Evolutionary conservation across 1,140 invertebrate genomes (phyloP).

Genomic region (Artemia franciscana): DNA sequence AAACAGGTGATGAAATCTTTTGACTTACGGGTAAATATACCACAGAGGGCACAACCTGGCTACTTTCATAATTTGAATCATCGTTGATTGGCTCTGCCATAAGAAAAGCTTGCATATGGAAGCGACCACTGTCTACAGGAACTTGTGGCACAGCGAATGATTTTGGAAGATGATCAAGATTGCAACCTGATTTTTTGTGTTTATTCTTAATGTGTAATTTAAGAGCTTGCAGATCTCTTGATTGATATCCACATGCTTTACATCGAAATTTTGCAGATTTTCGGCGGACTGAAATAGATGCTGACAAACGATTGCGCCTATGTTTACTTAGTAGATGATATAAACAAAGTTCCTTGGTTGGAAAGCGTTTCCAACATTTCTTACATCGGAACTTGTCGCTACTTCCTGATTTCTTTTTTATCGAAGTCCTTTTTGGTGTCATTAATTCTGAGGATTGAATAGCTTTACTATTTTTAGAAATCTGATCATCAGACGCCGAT

Average conservation of each 20-base stretch:
- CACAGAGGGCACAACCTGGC: constrained; percentile 52
- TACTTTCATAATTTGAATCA: constrained; percentile 9
- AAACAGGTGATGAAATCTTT: constrained; percentile 49
- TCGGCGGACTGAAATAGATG: not conserved
- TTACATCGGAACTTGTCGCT: constrained; percentile 19
- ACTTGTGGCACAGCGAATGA: constrained; percentile 13
- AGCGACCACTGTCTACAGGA: constrained; percentile 17
- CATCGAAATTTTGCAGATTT: constrained; percentile 24
- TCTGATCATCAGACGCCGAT: constrained; percentile 2
- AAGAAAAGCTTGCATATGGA: constrained; percentile 64
- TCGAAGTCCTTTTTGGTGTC: not conserved
- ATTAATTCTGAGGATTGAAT: not conserved
- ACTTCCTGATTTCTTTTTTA: constrained; percentile 2
- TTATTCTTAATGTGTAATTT: constrained; percentile 34
- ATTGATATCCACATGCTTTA: constrained; percentile 37
- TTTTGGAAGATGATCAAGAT: constrained; percentile 4
- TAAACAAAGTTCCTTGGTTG: constrained; percentile 19
- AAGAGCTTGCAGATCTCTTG: constrained; percentile 32
- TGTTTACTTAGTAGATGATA: constrained; percentile 22
- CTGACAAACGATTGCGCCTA: constrained; percentile 9
- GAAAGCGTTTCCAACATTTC: constrained; percentile 24
- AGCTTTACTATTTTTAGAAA: not conserved
- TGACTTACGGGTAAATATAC: constrained; percentile 74
- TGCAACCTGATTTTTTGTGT: constrained; percentile 8
- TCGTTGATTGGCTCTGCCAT: constrained; percentile 34